Base-by-base conservation (phyloP, 2,888 invertebrate genomes). In the Aleiodes testaceus region DNA sequence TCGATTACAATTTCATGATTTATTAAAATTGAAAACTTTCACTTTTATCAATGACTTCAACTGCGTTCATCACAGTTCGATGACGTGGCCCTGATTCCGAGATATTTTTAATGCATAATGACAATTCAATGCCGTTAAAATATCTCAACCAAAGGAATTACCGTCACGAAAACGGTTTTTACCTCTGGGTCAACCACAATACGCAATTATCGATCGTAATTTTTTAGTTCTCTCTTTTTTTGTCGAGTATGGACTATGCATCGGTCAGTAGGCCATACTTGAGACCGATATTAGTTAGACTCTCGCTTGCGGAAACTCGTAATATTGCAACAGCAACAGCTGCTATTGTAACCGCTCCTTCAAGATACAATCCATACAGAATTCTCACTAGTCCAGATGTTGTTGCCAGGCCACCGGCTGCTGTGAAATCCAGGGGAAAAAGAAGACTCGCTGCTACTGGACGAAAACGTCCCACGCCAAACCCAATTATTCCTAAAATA, bases 351-450 rank as follows among this genome's bases (percentile, higher is more conserved):
- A 93, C 91, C 1, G 92, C 93, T 52, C 92, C 90, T 80, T 93
- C 93, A 71, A 93, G 88, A 86, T 93, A 93, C 20, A 92, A 81
- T 0, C 91, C 93, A 82, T 93, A 93, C 2, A 91, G 81, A 22
- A 93, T 88, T 12, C 93, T 88, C 12, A 92, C 88, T 79, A 90
- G 87, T 2, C 90, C 90, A 63, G 88, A 86, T 26, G 92, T 91
- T 20, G 87, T 89, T 6, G 92, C 92, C 36, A 93, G 90, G 1
- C 92, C 92, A 0, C 93, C 93, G 1, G 91, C 91, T 0, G 92
- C 92, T 5, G 93, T 93, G 79, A 93, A 93, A 82, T 93, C 92
- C 73, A 93, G 80, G 0, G 93, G 93, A 80, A 93, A 93, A 87
- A 93, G 88, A 18, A 91, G 82, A 72, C 90, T 88, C 53, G 92